Conservation (phyloP, 2,797 vertebrate species). For the Chelmon rostratus region DNA sequence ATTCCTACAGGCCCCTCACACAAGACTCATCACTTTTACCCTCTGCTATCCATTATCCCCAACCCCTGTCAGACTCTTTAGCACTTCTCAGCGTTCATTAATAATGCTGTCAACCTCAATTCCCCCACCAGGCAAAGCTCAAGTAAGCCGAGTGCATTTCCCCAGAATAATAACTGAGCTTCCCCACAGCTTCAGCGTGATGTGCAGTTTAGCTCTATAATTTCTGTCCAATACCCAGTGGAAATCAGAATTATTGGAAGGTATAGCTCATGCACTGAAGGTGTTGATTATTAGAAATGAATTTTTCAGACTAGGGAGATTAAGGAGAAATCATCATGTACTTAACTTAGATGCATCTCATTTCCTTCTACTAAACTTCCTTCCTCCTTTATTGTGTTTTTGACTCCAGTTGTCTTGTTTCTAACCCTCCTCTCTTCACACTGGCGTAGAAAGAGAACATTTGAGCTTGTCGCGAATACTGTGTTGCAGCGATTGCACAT, state of each 20-base stretch:
- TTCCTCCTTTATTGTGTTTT: background rate
- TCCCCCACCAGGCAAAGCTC: constrained; percentile 33
- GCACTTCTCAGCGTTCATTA: constrained; percentile 48
- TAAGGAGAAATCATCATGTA: background rate
- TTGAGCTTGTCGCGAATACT: background rate
- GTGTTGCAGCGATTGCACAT: background rate
- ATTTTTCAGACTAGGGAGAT: background rate
- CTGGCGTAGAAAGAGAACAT: background rate
- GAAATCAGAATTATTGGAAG: constrained; percentile 24
- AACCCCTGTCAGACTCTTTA: constrained; percentile 39
- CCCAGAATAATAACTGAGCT: constrained; percentile 35
- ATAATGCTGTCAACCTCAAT: constrained; percentile 50
- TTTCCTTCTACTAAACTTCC: background rate
- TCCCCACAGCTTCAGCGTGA: constrained; percentile 18
- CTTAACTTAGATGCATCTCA: background rate
- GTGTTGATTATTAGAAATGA: constrained; percentile 7
- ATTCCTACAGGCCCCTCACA: background rate
- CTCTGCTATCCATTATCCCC: constrained; percentile 21
- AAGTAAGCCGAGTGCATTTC: constrained; percentile 19
- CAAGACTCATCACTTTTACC: constrained; percentile 25
- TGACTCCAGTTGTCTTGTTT: background rate
- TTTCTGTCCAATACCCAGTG: background rate
- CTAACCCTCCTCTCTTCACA: background rate
- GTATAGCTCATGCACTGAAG: background rate
- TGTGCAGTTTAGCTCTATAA: background rate